Evolutionary conservation across 2,797 vertebrate species (phyloP), one percentile per base, ranked within the genome.

Genomic region (Rallus crepitans): DNA sequence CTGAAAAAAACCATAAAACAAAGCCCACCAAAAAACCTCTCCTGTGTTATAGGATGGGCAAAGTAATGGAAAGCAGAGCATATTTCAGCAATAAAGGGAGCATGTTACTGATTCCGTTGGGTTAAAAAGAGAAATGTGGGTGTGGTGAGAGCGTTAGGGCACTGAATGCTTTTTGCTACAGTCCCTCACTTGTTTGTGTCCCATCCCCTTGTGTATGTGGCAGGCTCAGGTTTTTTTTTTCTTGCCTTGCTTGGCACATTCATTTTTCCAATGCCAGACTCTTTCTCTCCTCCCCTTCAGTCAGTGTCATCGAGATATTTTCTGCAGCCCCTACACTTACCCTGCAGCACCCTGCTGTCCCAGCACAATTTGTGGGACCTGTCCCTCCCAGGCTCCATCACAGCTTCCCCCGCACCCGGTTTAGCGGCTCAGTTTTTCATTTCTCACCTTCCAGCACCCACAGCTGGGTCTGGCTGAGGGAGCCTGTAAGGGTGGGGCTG

Each of bases 361-460:
- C 21, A 39, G 25, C 6, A 0, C 28, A 18, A 68, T 63, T 57
- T 11, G 7, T 16, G 42, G 37, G 20, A 60, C 1, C 2, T 2
- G 5, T 19, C 14, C 28, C 30, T 63, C 2, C 0, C 0, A 1
- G 45, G 15, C n/a, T 71, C 40, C n/a, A 39, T 35, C 13, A 2
- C 30, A n/a, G 3, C 45, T 70, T 70, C 21, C 6, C 19, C 27
- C 35, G 21, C 2, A 3, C 12, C 35, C 55, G 17, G 4, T 33
- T 80, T 31, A 8, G 37, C 7, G 24, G 6, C 25, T 60, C 20
- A 47, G 19, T 12, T 63, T 61, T 87, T 63, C 18, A 21, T 68
- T 82, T 82, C 42, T 9, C 13, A 17, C 15, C 40, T 77, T 52
- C 37, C 60, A 65, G 35, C 31, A 45, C 15, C 10, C 0, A 0